These are phyloP conservation scores for Tolypeutes matacus DNA, from an alignment of 2,797 vertebrate species.

Conservation along the genomic window DNA sequence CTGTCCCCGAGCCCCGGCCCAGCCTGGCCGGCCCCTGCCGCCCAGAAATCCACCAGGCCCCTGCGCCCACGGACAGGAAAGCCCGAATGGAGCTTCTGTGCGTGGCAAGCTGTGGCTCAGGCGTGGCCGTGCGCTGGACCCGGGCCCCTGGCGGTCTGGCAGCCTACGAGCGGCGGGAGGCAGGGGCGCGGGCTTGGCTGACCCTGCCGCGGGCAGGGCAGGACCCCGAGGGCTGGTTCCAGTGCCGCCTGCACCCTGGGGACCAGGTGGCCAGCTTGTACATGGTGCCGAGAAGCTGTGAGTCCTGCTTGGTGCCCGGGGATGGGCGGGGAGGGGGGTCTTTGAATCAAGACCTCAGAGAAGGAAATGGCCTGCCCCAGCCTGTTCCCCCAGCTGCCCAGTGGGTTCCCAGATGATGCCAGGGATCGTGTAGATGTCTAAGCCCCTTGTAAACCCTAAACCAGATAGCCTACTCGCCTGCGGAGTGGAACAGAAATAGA, in stretches of 20 bases:
- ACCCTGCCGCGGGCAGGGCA: fast-evolving
- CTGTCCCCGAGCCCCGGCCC: fast-evolving
- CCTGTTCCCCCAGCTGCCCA: background rate
- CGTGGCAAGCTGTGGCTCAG: fast-evolving
- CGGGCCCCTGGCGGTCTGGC: conserved; percentile 73
- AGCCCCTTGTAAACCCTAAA: background rate
- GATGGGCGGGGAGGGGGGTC: background rate
- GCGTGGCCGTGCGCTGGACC: conserved; percentile 69
- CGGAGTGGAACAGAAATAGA: background rate
- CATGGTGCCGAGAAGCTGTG: conserved; percentile 30
- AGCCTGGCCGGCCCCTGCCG: fast-evolving
- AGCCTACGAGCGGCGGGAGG: conserved; percentile 61
- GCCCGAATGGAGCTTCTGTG: conserved; percentile 80
- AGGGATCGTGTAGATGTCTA: too few relatives aligned
- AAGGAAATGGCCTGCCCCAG: background rate
- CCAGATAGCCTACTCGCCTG: background rate
- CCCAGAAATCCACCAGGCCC: conserved; percentile 66
- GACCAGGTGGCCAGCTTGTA: conserved; percentile 62
- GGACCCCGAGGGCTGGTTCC: conserved; percentile 83
- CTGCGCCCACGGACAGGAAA: background rate
- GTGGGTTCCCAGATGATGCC: background rate
- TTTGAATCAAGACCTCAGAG: background rate
- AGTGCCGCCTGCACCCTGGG: conserved; percentile 68
- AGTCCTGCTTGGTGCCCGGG: background rate
- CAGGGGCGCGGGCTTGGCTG: conserved; percentile 72